These are phyloP conservation scores for Lagopus leucura DNA, from an alignment of 2,113 vertebrate species.

Conservation along the genomic window DNA sequence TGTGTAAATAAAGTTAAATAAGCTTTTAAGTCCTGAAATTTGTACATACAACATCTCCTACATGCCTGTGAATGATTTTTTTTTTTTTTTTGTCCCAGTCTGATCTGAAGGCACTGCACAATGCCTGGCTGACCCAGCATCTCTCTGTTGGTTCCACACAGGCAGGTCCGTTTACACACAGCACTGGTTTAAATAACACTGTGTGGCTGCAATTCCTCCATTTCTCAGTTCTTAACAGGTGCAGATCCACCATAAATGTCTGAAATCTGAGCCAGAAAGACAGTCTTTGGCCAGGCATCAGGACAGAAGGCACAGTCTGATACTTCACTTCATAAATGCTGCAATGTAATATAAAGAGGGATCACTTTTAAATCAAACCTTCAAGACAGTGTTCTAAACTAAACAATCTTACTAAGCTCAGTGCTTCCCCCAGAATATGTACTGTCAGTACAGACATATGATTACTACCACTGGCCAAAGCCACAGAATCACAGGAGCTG, in stretches of 20 bases:
- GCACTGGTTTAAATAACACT: rapidly evolving
- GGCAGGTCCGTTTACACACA: background rate
- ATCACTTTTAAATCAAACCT: background rate
- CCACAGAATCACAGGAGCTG: background rate
- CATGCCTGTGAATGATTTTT: background rate
- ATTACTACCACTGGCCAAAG: background rate
- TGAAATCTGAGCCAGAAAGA: background rate
- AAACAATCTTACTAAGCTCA: background rate
- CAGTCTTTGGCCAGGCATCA: background rate
- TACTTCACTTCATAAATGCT: background rate
- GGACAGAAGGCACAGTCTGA: background rate
- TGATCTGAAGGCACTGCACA: background rate
- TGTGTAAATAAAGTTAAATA: background rate
- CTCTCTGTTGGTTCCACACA: background rate
- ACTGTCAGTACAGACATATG: background rate
- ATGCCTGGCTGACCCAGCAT: background rate
- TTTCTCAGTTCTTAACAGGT: background rate
- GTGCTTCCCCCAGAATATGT: background rate
- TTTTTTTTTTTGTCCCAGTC: background rate
- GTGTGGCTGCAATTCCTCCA: background rate
- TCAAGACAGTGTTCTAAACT: background rate
- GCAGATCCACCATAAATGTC: background rate
- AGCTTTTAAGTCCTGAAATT: background rate
- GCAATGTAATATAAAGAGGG: too few species aligned
- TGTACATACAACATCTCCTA: background rate